Percentiles rank a stretch among this genome's conserved stretches.
These are phyloP conservation scores for Gracilinanus agilis DNA, from an alignment of 2,113 vertebrate genomes.

Conservation along the genomic window DNA sequence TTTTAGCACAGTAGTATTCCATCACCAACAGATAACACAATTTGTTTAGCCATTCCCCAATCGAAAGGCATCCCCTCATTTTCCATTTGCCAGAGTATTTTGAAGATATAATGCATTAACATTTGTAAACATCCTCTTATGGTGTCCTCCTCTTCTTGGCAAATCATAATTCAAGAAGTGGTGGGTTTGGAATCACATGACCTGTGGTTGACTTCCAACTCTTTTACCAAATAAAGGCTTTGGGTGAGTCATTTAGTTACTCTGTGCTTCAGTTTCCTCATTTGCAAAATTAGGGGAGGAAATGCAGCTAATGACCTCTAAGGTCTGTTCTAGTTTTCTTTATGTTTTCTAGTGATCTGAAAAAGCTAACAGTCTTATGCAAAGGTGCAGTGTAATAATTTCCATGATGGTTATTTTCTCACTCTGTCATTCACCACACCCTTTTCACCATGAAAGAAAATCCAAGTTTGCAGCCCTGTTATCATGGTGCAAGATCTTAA, in stretches of 20 bases:
- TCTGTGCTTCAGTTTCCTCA: no score
- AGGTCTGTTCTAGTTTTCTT: background rate
- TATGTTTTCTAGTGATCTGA: background rate
- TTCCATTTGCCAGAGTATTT: no score
- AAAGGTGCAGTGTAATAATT: background rate
- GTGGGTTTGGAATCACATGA: background rate
- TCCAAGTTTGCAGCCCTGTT: conserved; percentile 22
- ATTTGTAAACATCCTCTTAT: background rate
- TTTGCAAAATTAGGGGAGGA: background rate
- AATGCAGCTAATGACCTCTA: background rate
- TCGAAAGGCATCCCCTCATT: no score
- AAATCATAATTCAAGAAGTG: background rate
- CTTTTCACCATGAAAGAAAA: background rate
- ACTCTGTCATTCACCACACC: background rate
- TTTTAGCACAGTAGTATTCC: no score
- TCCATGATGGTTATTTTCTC: background rate
- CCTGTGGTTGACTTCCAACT: background rate
- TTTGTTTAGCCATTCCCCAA: no score
- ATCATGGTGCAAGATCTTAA: conserved; percentile 4
- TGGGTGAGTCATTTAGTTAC: background rate
- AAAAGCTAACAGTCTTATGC: background rate
- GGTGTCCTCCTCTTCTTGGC: background rate
- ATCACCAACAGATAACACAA: no score
- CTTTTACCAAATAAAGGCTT: background rate
- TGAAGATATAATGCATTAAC: conserved; percentile 14